Evolutionary conservation across 2,113 vertebrate species (phyloP).

Genomic region (Oryzias curvinotus): DNA sequence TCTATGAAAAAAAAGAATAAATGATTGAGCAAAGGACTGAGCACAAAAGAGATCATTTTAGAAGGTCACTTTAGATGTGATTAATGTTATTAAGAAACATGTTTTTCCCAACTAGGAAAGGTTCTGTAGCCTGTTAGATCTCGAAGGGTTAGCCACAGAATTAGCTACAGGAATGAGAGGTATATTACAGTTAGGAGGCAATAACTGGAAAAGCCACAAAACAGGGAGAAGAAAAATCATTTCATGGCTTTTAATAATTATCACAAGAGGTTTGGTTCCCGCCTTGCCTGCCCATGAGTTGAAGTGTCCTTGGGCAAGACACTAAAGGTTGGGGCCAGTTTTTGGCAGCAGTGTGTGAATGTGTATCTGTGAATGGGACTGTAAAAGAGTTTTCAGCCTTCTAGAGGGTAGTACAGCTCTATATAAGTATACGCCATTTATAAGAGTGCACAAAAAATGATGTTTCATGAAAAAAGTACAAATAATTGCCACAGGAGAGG

Average conservation of each 20-base stretch:
- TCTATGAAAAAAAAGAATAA: neutral
- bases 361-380: no score
- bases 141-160: slow-evolving; percentile 12
- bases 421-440: no score
- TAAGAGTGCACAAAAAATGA: slow-evolving; percentile 1
- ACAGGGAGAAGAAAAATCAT: slow-evolving; percentile 5
- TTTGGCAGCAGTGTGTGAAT: no score
- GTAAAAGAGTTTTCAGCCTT: no score
- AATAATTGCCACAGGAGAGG: slow-evolving; percentile 21
- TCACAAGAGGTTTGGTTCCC: slow-evolving; percentile 8
- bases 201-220: slow-evolving; percentile 2
- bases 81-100: slow-evolving; percentile 5
- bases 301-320: no score
- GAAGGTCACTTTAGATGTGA: neutral
- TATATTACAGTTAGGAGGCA: slow-evolving; percentile 11
- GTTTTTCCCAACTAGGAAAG: slow-evolving; percentile 8
- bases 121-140: slow-evolving; percentile 7
- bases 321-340: no score
- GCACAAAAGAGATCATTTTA: neutral
- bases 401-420: no score
- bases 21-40: neutral
- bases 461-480: slow-evolving; percentile 7
- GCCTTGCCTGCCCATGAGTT: no score
- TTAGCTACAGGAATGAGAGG: slow-evolving; percentile 30
- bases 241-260: slow-evolving; percentile 26